Evolutionary conservation across 2,888 invertebrate genomes (phyloP).

Genomic region (Drosophila buzzatii): DNA sequence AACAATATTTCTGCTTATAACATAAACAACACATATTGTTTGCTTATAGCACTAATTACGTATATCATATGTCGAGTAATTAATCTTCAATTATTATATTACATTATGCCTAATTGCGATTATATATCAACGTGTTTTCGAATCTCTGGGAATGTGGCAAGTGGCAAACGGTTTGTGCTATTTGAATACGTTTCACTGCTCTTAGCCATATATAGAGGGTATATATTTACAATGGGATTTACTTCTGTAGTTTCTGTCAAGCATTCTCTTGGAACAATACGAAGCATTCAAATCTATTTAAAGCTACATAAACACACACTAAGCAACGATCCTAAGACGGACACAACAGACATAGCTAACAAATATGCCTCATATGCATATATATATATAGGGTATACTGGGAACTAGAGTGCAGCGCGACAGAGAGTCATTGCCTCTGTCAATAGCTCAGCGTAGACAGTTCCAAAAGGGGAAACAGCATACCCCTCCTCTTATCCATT

Average conservation of each 20-base stretch:
- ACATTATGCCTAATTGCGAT: neutral
- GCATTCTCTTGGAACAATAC: neutral
- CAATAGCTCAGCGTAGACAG: neutral
- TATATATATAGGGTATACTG: neutral
- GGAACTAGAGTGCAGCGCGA: neutral
- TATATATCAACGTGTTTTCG: neutral
- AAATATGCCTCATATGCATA: neutral
- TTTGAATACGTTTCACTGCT: neutral
- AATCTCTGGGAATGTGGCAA: neutral
- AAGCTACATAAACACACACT: neutral
- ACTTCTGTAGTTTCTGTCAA: too few relatives aligned
- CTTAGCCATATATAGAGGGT: neutral
- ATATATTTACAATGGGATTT: neutral
- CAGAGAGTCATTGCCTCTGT: neutral
- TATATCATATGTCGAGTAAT: neutral
- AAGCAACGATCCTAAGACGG: neutral
- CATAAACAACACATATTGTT: neutral
- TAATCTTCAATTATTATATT: neutral
- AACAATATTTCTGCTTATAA: neutral
- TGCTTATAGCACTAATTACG: neutral
- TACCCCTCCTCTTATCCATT: neutral
- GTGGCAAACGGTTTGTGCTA: neutral
- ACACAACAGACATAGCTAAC: conserved; percentile 3
- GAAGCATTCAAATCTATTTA: neutral
- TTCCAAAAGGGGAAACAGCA: neutral